Base-by-base conservation (phyloP, 2,888 invertebrate genomes). In the Ceraclea dissimilis region DNA sequence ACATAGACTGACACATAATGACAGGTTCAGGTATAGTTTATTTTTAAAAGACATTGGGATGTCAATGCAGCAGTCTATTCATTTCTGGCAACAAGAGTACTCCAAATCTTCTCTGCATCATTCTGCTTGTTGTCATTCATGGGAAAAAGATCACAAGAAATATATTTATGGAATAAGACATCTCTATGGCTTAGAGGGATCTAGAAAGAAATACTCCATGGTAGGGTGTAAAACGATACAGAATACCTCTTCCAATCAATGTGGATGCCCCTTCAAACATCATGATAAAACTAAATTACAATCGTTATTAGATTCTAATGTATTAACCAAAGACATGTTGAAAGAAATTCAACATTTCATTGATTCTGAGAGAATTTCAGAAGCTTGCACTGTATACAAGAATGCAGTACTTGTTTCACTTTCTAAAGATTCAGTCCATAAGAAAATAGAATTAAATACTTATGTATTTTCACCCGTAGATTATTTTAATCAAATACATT, bases 41-140 rank as follows among this genome's bases (percentile, higher is more conserved):
- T 88, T 84, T 69, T 70, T 88, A 51, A 88, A 87, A 73, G 85
- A 85, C 63, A 79, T 83, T 64, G 87, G 87, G 0, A 76, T 88
- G 75, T 76, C 82, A 2, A 65, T 86, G 21, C 74, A 81, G 56
- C 82, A 86, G 66, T 79, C 85, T 10, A 65, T 86, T 46, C 68
- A 70, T 20, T 84, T 86, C 68, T 87, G 87, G 85, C 78, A 74
- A 66, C 63, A 67, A 18, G 84, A 86, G 67, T 87, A 88, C 68
- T 76, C 75, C 1, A 74, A 79, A 64, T 70, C 70, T 46, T 73
- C 77, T 39, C 68, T 66, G 52, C 70, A 72, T 2, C 69, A 65
- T 44, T 74, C 79, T 34, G 70, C 68, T 48, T 86, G 86, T 64
- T 71, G 72, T 18, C 87, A 87, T 63, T 75, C 71, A 62, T 88